phyloP scores from a whole-genome alignment of 2,888 invertebrate genomes.

The Sphecodes monilicornis region DNA sequence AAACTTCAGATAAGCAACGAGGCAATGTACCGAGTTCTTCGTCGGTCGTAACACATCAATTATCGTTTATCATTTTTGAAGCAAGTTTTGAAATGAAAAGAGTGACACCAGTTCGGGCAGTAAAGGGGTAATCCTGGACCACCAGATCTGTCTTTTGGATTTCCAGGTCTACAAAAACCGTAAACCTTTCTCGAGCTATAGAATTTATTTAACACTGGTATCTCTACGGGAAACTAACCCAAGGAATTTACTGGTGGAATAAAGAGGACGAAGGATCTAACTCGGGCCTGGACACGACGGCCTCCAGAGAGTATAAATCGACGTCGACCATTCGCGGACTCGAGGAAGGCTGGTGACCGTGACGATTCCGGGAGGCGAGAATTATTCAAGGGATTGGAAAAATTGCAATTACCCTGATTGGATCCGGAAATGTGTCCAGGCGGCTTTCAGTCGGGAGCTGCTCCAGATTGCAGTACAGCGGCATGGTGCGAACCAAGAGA shows the following conservation, averaged over 20 bases:
- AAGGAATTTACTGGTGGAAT: neutral
- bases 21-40: too few relatives aligned
- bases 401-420: neutral
- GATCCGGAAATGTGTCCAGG: neutral
- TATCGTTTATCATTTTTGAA: too few relatives aligned
- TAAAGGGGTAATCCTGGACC: neutral
- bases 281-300: neutral
- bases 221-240: neutral
- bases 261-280: neutral
- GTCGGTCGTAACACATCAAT: too few relatives aligned
- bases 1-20: too few relatives aligned
- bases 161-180: neutral
- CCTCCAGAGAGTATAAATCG: neutral
- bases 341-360: neutral
- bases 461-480: neutral
- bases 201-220: neutral
- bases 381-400: neutral
- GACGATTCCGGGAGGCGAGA: neutral
- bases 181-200: neutral
- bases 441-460: neutral
- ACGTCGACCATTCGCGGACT: neutral
- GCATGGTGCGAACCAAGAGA: neutral
- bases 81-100: too few relatives aligned
- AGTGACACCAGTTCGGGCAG: neutral
- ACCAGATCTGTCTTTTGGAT: neutral